Conservation (phyloP, 2,888 invertebrate genomes). For the Hermaeophaga mercurialis region DNA sequence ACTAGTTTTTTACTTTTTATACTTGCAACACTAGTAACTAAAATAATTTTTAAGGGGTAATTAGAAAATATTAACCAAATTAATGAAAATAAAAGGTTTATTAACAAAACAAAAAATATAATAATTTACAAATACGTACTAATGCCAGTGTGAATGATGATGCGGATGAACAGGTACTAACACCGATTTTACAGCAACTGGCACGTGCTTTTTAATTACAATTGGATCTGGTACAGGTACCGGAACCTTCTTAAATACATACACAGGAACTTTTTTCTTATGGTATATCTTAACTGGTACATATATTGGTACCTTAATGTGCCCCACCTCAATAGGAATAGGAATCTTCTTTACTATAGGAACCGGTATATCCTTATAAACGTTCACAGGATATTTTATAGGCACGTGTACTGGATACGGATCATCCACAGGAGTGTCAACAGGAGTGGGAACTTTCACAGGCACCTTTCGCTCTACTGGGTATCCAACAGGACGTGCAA, state of each 20-base stretch:
- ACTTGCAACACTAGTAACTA: no score
- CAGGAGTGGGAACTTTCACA: slow-evolving; percentile 48
- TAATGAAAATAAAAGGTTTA: not conserved
- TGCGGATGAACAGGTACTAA: slow-evolving; percentile 35
- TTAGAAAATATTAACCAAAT: no score
- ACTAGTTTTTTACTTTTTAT: no score
- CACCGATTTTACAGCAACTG: slow-evolving; percentile 39
- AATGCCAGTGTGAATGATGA: slow-evolving; percentile 21
- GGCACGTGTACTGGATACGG: slow-evolving; percentile 59
- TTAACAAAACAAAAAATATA: not conserved
- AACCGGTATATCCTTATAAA: slow-evolving; percentile 56
- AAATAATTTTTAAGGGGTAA: no score
- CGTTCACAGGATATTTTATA: slow-evolving; percentile 57
- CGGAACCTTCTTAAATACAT: slow-evolving; percentile 56
- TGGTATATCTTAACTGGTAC: slow-evolving; percentile 52
- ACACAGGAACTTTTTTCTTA: slow-evolving; percentile 58
- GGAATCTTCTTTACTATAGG: slow-evolving; percentile 38
- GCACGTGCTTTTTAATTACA: slow-evolving; percentile 39
- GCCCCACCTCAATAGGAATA: slow-evolving; percentile 46
- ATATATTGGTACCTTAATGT: slow-evolving; percentile 47
- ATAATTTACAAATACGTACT: not conserved
- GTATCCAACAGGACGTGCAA: slow-evolving; percentile 61
- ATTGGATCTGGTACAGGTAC: slow-evolving; percentile 55
- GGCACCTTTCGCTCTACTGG: slow-evolving; percentile 52
- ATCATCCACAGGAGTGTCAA: slow-evolving; percentile 51